Evolutionary conservation across 2,113 vertebrate species (phyloP).

Genomic region (Spea bombifrons): DNA sequence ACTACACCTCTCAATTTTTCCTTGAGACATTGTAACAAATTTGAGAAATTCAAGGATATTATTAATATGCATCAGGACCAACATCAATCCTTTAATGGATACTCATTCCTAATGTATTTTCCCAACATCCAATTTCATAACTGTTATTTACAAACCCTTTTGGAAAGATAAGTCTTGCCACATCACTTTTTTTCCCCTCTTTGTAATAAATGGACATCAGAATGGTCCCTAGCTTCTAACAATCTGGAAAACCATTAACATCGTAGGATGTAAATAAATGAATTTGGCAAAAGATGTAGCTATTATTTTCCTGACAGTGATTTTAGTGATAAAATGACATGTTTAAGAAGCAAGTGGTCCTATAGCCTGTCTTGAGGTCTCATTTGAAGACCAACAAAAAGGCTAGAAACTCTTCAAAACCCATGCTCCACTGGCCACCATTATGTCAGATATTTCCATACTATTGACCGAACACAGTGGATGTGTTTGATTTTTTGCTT

Average conservation of each 20-base stretch:
- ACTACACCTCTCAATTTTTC: no score
- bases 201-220: neutral
- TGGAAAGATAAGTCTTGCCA: neutral
- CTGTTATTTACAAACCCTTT: neutral
- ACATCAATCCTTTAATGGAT: no score
- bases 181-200: neutral
- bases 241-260: neutral
- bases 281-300: neutral
- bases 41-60: no score
- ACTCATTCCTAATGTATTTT: no score
- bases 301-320: neutral
- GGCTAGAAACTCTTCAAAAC: neutral
- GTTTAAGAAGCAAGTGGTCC: neutral
- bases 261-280: neutral
- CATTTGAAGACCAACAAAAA: neutral
- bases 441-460: neutral
- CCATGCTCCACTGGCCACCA: neutral
- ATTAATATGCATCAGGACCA: no score
- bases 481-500: slow-evolving; percentile 43
- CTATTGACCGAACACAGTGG: slow-evolving; percentile 34
- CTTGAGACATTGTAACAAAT: no score
- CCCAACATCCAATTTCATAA: neutral
- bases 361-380: neutral
- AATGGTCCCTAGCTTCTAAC: neutral
- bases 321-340: neutral